Evolutionary conservation across 2,113 vertebrate species (phyloP).

Genomic region (Stigmatopora nigra): DNA sequence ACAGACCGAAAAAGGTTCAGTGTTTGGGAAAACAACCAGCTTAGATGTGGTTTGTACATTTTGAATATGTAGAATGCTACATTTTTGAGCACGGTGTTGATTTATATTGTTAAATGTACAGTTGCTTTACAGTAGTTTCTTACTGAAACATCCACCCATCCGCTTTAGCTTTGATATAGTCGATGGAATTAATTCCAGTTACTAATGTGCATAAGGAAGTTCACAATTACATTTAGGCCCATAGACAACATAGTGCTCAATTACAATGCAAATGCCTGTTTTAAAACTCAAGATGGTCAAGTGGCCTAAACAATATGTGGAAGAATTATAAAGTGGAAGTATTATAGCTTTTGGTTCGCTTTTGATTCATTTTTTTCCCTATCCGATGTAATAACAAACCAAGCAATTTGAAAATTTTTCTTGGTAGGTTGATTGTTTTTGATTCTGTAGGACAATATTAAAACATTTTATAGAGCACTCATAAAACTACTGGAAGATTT

Average conservation of each 20-base stretch:
- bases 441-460: slow-evolving; percentile 3
- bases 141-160: background rate
- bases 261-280: too few species aligned
- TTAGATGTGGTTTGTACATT: slow-evolving; percentile 25
- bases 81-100: background rate
- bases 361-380: background rate
- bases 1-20: slow-evolving; percentile 40
- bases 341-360: slow-evolving; percentile 1
- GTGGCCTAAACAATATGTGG: slow-evolving; percentile 9
- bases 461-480: background rate
- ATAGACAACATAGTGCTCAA: too few species aligned
- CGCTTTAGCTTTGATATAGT: background rate
- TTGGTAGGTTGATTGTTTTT: slow-evolving; percentile 20
- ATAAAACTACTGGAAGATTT: background rate
- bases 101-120: background rate
- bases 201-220: too few species aligned
- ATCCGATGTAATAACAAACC: background rate
- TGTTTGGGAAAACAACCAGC: slow-evolving; percentile 35
- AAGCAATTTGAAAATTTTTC: background rate
- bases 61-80: slow-evolving; percentile 2
- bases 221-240: too few species aligned
- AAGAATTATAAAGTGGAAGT: background rate
- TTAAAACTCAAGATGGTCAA: background rate
- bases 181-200: background rate
- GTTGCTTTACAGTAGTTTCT: background rate